Percentiles rank a stretch among this genome's conserved stretches.
phyloP scores from a whole-genome alignment of 2,888 invertebrate genomes.

The Hypolimnas misippus region DNA sequence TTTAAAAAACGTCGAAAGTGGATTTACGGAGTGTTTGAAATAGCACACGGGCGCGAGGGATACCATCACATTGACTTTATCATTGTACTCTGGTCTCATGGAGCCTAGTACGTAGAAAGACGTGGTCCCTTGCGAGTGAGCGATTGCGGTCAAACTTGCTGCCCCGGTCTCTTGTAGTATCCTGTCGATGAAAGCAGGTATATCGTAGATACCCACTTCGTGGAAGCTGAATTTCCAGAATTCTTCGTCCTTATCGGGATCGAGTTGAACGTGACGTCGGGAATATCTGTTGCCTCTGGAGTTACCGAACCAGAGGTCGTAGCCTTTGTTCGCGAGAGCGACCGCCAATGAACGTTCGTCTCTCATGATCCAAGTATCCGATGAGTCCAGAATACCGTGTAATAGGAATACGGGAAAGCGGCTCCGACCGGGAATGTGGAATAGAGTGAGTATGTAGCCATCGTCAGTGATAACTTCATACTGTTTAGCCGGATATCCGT shows the following conservation, averaged over 20 bases:
- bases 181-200: conserved; percentile 83
- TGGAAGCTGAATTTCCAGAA: conserved; percentile 85
- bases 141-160: conserved; percentile 83
- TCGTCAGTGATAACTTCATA: conserved; percentile 52
- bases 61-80: conserved; percentile 76
- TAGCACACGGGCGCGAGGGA: conserved; percentile 84
- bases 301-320: conserved; percentile 61
- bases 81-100: conserved; percentile 78
- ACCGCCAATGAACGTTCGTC: conserved; percentile 50
- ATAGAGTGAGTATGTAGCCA: conserved; percentile 51
- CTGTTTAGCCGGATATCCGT: conserved; percentile 42
- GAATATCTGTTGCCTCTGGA: conserved; percentile 85
- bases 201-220: conserved; percentile 87
- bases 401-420: conserved; percentile 46
- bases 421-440: conserved; percentile 46
- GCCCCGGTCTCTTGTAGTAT: conserved; percentile 68
- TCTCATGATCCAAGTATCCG: conserved; percentile 50
- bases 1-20: conserved; percentile 50
- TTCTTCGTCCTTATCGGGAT: conserved; percentile 54
- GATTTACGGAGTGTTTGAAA: conserved; percentile 57
- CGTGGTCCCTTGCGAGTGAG: conserved; percentile 87
- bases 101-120: conserved; percentile 79
- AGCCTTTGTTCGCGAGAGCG: conserved; percentile 46
- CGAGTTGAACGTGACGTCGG: conserved; percentile 69
- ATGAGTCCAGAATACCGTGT: conserved; percentile 52